Evolutionary conservation across 2,888 invertebrate genomes (phyloP), one percentile per base, ranked within the genome.

Genomic region (Cremastinae sp.): DNA sequence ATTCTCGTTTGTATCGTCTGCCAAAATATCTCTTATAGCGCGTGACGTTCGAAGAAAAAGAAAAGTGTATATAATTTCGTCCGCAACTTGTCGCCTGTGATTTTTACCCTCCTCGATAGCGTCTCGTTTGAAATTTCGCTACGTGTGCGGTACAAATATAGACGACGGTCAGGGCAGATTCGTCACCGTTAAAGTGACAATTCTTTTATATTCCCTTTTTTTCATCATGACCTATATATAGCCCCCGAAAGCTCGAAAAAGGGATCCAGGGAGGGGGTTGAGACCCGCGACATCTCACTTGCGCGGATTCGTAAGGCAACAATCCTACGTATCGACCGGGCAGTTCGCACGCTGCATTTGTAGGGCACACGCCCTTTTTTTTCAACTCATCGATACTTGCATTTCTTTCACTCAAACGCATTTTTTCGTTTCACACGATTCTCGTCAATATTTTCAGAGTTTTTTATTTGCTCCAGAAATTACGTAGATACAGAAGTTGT

Each of bases 261-360:
- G 28, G 10, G 8, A 37, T 0, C 7, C 28, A 47, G n/a, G 1
- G 22, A 5, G 49, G 35, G 12, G 9, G 55, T 8, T 14, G 39
- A 18, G n/a, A 35, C 45, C 45, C 74, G 61, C 55, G 55, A 68
- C 68, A 53, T 70, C 43, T 70, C 61, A 70, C 61, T 59, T 62
- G 51, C 55, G 70, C 70, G 35, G 59, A 61, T 66, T 55, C 73
- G 61, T 9, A 45, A 64, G 74, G 68, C 74, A 76, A 73, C 69
- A 69, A 76, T 69, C 68, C 73, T 69, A 20, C 69, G 69, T 76
- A 76, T 76, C 76, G 76, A 76, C 76, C 76, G 72, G 53, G 53
- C 51, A 41, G 12, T 10, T 47, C n/a, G 28, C 28, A 5, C 28
- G 28, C 5, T 56, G 20, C 10, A 35, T 28, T 55, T 10, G n/a